Percentiles rank a stretch among this genome's conserved stretches.
Evolutionary conservation across 2,797 vertebrate species (phyloP).

Genomic region (Glyptemys insculpta): DNA sequence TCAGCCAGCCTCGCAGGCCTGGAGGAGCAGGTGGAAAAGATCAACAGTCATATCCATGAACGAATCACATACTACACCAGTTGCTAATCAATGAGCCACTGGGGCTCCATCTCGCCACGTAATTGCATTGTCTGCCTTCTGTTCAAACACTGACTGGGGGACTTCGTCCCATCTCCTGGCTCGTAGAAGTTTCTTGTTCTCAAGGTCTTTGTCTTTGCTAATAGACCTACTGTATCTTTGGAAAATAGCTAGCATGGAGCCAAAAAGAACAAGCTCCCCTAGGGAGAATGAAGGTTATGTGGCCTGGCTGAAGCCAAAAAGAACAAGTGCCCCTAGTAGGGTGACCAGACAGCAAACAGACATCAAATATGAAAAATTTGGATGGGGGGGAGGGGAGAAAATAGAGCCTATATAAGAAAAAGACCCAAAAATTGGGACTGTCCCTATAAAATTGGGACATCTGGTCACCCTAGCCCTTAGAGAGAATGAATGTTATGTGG

Average conservation of each 20-base stretch:
- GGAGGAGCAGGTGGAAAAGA: constrained; percentile 80
- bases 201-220: neutral
- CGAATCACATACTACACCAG: constrained; percentile 73
- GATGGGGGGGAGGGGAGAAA: too few species aligned
- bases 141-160: neutral
- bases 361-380: too few species aligned
- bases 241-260: neutral
- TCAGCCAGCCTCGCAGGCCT: constrained; percentile 80
- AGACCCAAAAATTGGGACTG: too few species aligned
- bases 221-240: neutral
- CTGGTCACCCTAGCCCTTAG: neutral
- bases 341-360: too few species aligned
- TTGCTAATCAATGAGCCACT: constrained; percentile 78
- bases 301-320: neutral
- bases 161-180: neutral
- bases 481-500: neutral
- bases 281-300: neutral
- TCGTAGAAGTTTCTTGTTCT: neutral
- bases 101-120: neutral
- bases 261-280: neutral
- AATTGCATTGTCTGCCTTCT: neutral
- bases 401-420: too few species aligned
- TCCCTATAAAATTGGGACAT: too few species aligned
- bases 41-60: constrained; percentile 81
- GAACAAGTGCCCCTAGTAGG: too few species aligned